Base-by-base conservation (phyloP, 2,888 invertebrate genomes). In the Quadroppia sp. region DNA sequence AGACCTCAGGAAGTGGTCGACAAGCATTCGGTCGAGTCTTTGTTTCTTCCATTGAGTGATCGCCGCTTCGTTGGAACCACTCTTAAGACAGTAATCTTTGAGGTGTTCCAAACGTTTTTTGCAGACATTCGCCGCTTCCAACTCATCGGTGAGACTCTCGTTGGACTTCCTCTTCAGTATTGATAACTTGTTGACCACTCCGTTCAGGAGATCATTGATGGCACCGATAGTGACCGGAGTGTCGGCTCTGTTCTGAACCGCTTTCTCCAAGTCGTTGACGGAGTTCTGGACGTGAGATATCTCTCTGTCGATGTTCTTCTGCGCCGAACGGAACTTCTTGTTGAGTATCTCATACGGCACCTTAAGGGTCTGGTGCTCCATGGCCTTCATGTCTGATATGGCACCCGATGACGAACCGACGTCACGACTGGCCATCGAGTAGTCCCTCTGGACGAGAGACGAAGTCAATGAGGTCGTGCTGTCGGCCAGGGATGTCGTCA, bases 341-440 rank as follows among this genome's bases (percentile, higher is more conserved):
- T 99, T 99, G 78, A 99, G 86, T 70, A 98, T 88, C 84, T 99
- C 99, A 81, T 98, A 99, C 1, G 98, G 98, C 77, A 98, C 95
- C 92, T 94, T 96, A 78, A 97, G 86, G 32, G 96, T 95, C 71
- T 95, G 91, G 85, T 97, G 95, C 83, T 98, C 98, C 82, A 97
- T 85, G 78, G 93, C 91, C 83, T 92, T 94, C 77, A 96, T 86
- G 85, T 96, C 95, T 82, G 92, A 40, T 28, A 74, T 74, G 30
- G 32, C 13, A 28, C 30, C 30, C 17, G n/a, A 30, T 4, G 23
- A 9, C 15, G 15, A 42, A 50, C 50, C 50, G 53, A 2, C 53
- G 3, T 2, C 9, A 32, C 61, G 30, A n/a, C 17, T 32, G 17
- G 30, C 32, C 28, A 56, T 56, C 25, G 56, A 7, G 56, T 23